Percentiles rank a stretch among this genome's conserved stretches.
These are phyloP conservation scores for Sapajus apella DNA, from an alignment of 2,113 vertebrate species.

Conservation along the genomic window DNA sequence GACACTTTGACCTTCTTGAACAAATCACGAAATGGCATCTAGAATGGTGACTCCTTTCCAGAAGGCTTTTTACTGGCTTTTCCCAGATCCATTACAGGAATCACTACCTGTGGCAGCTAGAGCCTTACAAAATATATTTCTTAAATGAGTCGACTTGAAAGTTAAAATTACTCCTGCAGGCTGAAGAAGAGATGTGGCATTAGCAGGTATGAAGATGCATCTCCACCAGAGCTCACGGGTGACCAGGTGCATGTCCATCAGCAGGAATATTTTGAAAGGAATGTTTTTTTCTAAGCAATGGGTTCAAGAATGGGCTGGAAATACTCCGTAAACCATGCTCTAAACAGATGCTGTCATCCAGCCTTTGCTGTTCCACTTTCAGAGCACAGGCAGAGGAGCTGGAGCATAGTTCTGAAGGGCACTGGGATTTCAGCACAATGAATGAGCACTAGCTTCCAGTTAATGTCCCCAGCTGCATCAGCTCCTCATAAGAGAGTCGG, in stretches of 20 bases:
- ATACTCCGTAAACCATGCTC: neutral
- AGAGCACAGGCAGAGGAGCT: neutral
- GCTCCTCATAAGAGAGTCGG: neutral
- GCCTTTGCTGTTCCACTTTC: neutral
- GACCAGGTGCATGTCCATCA: neutral
- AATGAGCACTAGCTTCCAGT: neutral
- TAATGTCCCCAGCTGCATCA: neutral
- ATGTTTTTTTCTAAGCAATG: neutral
- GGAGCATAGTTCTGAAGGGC: neutral
- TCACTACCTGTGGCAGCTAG: too few relatives aligned
- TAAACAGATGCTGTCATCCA: neutral
- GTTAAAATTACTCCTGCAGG: neutral
- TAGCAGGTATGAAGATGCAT: neutral
- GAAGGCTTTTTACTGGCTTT: too few relatives aligned
- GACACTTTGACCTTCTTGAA: too few relatives aligned
- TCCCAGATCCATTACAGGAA: too few relatives aligned
- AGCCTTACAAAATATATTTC: neutral
- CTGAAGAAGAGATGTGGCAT: neutral
- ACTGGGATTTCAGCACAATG: neutral
- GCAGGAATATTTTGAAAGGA: neutral
- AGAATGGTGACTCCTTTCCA: too few relatives aligned
- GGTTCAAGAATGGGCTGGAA: neutral
- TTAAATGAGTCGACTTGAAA: neutral
- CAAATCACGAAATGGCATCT: too few relatives aligned
- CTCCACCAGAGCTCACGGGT: neutral